Base-by-base conservation (phyloP, 2,797 vertebrate species). In the Philypnodon macrostomus region DNA sequence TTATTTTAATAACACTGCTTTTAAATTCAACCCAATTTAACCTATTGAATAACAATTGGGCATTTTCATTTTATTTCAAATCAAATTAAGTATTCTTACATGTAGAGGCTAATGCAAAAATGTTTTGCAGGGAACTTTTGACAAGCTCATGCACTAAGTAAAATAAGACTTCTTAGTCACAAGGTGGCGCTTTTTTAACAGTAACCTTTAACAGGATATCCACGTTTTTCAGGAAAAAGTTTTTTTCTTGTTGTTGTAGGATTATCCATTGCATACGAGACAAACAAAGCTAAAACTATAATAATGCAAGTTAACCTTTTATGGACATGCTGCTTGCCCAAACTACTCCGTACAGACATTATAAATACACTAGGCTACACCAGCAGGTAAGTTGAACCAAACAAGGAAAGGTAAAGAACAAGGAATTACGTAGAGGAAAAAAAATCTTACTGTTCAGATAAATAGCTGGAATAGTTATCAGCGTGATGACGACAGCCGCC, bases 361-460 rank as follows among this genome's bases (percentile, higher is more conserved):
- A n/a, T n/a, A n/a, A n/a, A n/a, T n/a, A n/a, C n/a, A n/a, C n/a
- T n/a, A n/a, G n/a, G n/a, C n/a, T n/a, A n/a, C n/a, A n/a, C n/a
- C n/a, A n/a, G n/a, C n/a, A n/a, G 18, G 23, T 31, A 9, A 32
- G n/a, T 5, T 21, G 1, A 13, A 14, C 1, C 4, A 12, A 2
- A 14, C 37, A 12, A 3, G 1, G 38, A 14, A 2, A 40, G 11
- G n/a, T 1, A n/a, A n/a, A 7, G 1, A 23, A 15, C 2, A 13
- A 19, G 1, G 13, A 15, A 24, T 7, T 2, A 11, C 9, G 11
- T 37, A 1, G 33, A 26, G 4, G 40, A 17, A 21, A 3, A 9
- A 12, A 31, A 2, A 13, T 87, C 90, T 89, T 83, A 91, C 90
- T 85, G 77, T 86, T 84, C 21, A 85, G 58, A 76, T 88, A 84